Base-by-base conservation (phyloP, 35 echinoderm and acorn worm genomes). In the Amphiura filiformis region DNA sequence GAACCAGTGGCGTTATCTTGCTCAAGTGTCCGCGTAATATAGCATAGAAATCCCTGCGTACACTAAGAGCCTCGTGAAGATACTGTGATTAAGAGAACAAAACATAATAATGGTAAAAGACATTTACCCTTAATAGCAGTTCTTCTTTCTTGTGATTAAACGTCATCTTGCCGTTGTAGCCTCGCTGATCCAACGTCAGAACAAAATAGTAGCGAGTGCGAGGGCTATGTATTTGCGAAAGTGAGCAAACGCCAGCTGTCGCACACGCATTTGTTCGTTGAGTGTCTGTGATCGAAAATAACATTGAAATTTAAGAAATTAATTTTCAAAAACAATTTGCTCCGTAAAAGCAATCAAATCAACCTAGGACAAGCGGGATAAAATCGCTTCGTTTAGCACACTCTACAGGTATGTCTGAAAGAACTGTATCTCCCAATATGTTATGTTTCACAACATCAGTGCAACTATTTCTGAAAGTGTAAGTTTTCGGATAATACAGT, bases 161-260 rank as follows among this genome's bases (percentile, higher is more conserved):
- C 30, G 85, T 95, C 38, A 99, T 92, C 90, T 93, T 94, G 65
- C 96, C 96, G 75, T 80, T 81, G 81, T 94, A 99, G 84, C 93
- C 93, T 75, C 96, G 76, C n/a, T 92, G 91, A 0, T 93, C 94
- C 23, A 99, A 88, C 84, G 90, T 95, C 83, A 91, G 70, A 33
- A 91, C 89, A 84, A 99, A 99, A 90, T 77, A 99, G 81, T 85
- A 85, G 79, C 92, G 94, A 33, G 96, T 91, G 56, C 96, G 83
- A 94, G 79, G 22, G 96, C 96, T 13, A 99, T 95, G 81, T 65
- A 92, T 37, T 84, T 90, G 35, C 96, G 87, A 13, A 99, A 38
- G 37, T 88, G 76, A 11, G 92, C 37, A 47, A 92, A 94, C 2
- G 87, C 81, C 23, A 83, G 39, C 37, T 91, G 41, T 30, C 93